Conservation (phyloP, 2,888 invertebrate genomes). For the Hypena proboscidalis region DNA sequence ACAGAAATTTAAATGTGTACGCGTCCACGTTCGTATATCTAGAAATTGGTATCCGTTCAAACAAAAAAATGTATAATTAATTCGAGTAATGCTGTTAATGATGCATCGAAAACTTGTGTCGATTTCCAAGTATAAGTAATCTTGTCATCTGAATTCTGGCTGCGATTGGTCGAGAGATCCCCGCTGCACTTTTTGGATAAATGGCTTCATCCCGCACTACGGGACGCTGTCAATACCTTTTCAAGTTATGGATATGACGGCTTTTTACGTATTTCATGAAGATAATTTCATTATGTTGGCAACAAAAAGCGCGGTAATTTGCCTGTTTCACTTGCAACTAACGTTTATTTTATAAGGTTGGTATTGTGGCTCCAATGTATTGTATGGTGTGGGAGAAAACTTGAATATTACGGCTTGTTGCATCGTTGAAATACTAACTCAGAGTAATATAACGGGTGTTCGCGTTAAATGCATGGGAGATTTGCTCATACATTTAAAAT, state of each 20-base stretch:
- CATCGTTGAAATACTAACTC: conserved; percentile 15
- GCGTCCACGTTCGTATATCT: conserved; percentile 38
- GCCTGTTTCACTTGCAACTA: conserved; percentile 32
- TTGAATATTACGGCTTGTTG: conserved; percentile 6
- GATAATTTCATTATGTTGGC: conserved; percentile 63
- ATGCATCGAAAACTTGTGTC: conserved; percentile 67
- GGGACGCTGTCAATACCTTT: conserved; percentile 55
- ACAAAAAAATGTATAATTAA: conserved; percentile 68
- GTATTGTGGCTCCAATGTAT: conserved; percentile 26
- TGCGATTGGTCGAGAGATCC: conserved; percentile 65
- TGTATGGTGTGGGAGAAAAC: conserved; percentile 36
- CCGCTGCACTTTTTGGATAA: conserved; percentile 72
- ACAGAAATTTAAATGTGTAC: conserved; percentile 28
- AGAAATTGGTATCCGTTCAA: conserved; percentile 42
- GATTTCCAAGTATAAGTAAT: conserved; percentile 83
- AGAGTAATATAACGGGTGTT: conserved; percentile 12
- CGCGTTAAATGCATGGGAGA: conserved; percentile 1
- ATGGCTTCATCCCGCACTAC: conserved; percentile 79
- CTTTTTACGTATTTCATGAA: conserved; percentile 60
- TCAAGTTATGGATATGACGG: conserved; percentile 64
- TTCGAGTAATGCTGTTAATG: conserved; percentile 79
- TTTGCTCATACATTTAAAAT: conserved; percentile 6
- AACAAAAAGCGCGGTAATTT: conserved; percentile 40
- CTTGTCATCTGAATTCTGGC: conserved; percentile 74
- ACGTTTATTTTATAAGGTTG: conserved; percentile 23